Evolutionary conservation across 2,888 invertebrate genomes (phyloP).

Genomic region (Minunthozetes semirufus): DNA sequence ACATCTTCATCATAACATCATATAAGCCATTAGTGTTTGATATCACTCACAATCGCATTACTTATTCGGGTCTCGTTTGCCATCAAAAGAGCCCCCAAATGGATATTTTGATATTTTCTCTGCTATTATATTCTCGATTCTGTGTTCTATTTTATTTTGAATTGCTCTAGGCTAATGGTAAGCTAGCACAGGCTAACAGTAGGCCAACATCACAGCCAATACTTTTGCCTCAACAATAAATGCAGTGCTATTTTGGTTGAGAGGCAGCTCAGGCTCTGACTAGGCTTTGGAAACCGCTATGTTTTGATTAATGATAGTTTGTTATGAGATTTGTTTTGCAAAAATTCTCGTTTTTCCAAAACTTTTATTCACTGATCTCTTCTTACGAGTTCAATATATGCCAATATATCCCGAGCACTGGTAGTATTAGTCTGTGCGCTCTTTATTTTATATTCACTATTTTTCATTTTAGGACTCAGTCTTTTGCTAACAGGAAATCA

Average conservation of each 20-base stretch:
- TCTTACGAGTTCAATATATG: neutral
- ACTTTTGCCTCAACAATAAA: neutral
- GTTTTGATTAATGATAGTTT: slow-evolving; percentile 31
- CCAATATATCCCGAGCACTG: neutral
- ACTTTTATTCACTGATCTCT: slow-evolving; percentile 4
- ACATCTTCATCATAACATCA: slow-evolving; percentile 16
- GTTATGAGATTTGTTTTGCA: slow-evolving; percentile 31
- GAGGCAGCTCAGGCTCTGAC: neutral
- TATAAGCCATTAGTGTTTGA: slow-evolving; percentile 13
- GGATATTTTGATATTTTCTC: neutral
- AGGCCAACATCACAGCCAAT: slow-evolving; percentile 7
- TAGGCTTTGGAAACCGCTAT: slow-evolving; percentile 5
- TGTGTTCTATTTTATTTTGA: slow-evolving; percentile 9
- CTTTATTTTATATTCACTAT: neutral
- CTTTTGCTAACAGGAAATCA: slow-evolving; percentile 8
- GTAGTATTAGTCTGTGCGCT: neutral
- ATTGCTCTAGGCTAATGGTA: slow-evolving; percentile 24
- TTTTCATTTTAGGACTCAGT: slow-evolving; percentile 10
- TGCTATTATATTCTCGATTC: neutral
- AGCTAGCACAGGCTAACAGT: no score
- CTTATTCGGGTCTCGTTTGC: slow-evolving; percentile 14
- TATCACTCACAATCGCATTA: slow-evolving; percentile 9
- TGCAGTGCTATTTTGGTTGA: neutral
- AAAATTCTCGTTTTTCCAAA: neutral
- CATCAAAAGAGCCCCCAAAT: slow-evolving; percentile 5